Percentiles rank a stretch among this genome's conserved stretches.
phyloP scores from a whole-genome alignment of 1,140 invertebrate genomes.

The Mactra quadrangularis region DNA sequence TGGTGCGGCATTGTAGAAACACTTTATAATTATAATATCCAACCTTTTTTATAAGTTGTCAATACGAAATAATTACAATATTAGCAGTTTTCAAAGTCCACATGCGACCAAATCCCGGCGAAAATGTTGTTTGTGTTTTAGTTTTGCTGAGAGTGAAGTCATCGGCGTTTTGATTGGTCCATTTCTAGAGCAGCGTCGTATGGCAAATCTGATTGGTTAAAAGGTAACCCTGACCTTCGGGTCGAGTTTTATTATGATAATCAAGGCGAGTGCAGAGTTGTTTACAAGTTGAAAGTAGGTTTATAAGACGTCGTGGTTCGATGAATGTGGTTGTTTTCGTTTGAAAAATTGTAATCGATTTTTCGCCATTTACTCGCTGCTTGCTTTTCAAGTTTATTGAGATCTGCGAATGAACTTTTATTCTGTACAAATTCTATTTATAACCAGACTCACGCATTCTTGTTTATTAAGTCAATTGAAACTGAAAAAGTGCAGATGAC shows the following conservation, averaged over 20 bases:
- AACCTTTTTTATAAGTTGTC: constrained; percentile 36
- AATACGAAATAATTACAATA: constrained; percentile 27
- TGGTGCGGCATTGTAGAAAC: constrained; percentile 76
- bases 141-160: constrained; percentile 25
- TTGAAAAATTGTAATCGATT: too few relatives aligned
- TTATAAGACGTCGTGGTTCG: not conserved
- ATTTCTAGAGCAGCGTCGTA: constrained; percentile 44
- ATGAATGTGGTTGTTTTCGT: not conserved
- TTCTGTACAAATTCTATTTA: too few relatives aligned
- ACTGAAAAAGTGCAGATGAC: too few relatives aligned
- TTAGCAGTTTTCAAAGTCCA: not conserved
- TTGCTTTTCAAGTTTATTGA: too few relatives aligned
- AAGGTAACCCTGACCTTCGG: constrained; percentile 50
- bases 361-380: too few relatives aligned
- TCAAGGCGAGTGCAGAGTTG: constrained; percentile 38
- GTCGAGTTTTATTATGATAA: constrained; percentile 61
- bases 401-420: too few relatives aligned
- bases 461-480: too few relatives aligned
- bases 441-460: too few relatives aligned
- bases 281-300: constrained; percentile 56
- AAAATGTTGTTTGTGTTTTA: constrained; percentile 47
- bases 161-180: constrained; percentile 47
- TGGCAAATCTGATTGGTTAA: constrained; percentile 56
- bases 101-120: constrained; percentile 48
- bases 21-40: not conserved